A percentile compares a stretch with the other conserved stretches of the same genome.
Evolutionary conservation across 2,113 vertebrate genomes (phyloP).

Genomic region (Peromyscus californicus): DNA sequence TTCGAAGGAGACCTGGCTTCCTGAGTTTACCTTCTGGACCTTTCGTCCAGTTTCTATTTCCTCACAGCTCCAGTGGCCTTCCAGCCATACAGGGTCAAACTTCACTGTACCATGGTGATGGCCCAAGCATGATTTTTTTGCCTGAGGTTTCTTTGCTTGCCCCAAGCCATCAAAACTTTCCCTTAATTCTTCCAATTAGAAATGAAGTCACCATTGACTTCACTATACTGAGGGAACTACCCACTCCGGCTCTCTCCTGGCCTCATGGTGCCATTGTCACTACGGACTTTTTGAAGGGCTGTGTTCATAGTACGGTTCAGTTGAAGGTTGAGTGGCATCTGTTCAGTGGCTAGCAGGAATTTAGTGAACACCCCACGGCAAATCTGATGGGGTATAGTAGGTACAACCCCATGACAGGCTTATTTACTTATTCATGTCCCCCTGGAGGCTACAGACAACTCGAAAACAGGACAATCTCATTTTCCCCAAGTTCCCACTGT

Average conservation of each 20-base stretch:
- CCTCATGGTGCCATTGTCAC: background rate
- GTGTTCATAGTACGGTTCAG: background rate
- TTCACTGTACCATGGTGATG: background rate
- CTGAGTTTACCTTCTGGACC: background rate
- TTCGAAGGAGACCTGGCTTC: background rate
- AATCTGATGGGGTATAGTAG: background rate
- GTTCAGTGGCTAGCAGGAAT: background rate
- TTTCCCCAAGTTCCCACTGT: background rate
- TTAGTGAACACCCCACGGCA: background rate
- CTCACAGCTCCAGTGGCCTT: background rate
- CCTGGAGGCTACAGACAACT: background rate
- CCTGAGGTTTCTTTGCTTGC: background rate
- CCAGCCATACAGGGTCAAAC: background rate
- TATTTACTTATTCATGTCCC: background rate
- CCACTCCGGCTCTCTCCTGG: background rate
- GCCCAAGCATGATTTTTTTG: background rate
- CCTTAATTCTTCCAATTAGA: background rate
- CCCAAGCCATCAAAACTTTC: background rate
- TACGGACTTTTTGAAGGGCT: background rate
- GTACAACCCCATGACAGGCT: too few species aligned
- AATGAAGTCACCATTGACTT: background rate
- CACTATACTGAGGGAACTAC: background rate
- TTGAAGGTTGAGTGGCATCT: background rate
- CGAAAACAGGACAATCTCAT: background rate
- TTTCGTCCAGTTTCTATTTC: background rate